phyloP scores from a whole-genome alignment of 2,797 vertebrate species.

The Graptemys geographica region DNA sequence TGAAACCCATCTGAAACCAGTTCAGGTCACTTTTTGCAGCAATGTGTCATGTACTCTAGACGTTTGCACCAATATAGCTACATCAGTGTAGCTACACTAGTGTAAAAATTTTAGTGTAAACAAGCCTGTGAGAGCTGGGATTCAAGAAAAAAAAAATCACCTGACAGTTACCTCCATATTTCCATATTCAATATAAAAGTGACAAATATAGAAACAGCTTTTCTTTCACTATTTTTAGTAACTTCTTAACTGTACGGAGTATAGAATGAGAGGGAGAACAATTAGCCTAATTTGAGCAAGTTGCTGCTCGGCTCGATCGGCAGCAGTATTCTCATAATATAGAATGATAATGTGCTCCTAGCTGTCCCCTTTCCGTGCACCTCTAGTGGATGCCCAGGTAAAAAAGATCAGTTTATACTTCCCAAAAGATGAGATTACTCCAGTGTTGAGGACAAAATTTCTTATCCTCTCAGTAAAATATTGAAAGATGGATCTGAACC shows the following conservation, averaged over 20 bases:
- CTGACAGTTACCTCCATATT: not conserved
- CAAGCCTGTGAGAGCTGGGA: too few relatives aligned
- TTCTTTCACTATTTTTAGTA: conserved; percentile 19
- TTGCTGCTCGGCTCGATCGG: not conserved
- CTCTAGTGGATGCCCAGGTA: not conserved
- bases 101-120: too few relatives aligned
- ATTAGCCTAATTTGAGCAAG: conserved; percentile 24
- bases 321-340: not conserved
- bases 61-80: too few relatives aligned
- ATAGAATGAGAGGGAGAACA: conserved; percentile 7
- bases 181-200: not conserved
- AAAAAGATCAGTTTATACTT: not conserved
- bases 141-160: too few relatives aligned
- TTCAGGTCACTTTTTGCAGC: too few relatives aligned
- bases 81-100: too few relatives aligned
- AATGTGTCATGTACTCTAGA: too few relatives aligned
- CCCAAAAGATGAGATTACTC: conserved; percentile 45
- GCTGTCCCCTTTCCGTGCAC: not conserved
- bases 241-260: not conserved
- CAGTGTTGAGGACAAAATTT: not conserved
- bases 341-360: not conserved
- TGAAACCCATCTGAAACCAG: too few relatives aligned
- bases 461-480: not conserved
- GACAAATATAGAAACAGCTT: not conserved
- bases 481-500: not conserved